Base-by-base conservation (phyloP, 1,140 invertebrate species). In the Trichoplusia ni region DNA sequence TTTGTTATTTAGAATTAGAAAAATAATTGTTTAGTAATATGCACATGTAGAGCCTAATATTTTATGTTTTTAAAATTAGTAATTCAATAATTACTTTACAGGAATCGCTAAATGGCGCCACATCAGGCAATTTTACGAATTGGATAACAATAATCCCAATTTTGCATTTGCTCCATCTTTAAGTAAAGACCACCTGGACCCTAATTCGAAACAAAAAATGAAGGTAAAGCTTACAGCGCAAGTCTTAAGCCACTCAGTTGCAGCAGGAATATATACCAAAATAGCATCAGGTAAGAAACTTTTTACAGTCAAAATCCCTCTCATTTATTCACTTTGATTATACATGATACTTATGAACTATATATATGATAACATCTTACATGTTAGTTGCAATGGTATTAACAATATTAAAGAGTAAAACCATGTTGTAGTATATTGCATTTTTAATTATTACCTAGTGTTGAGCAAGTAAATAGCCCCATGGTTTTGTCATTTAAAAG, bases 121-220 rank as follows among this genome's bases (percentile, higher is more conserved):
- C 11, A 44, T 44, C 8, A 9, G n/a, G 11, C 6, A 23, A 4
- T 23, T 44, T 5, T 44, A 44, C n/a, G 40, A 44, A 25, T 5
- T 44, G 19, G 40, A 44, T 11, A 8, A 21, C 11, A 23, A 44
- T 9, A 44, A 44, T 9, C 40, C 40, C 4, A 44, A 23, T 21
- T 44, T 23, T 11, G 40, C 23, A 3, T 44, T 23, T 44, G 40
- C 40, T n/a, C 40, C 40, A 23, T 9, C 1, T 4, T 11, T 44
- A 23, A 44, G 2, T 2, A 21, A 23, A n/a, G 40, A 44, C 0
- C 40, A 44, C 18, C 19, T 44, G 4, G n/a, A 44, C n/a, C 40
- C 40, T 1, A 44, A 44, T 25, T 2, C 40, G 6, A 44, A 44
- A 44, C 40, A 44, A 23, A 44, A 44, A 44, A 44, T 44, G 40